Base-by-base conservation (phyloP, 2,113 vertebrate genomes). In the Salvelinus alpinus region DNA sequence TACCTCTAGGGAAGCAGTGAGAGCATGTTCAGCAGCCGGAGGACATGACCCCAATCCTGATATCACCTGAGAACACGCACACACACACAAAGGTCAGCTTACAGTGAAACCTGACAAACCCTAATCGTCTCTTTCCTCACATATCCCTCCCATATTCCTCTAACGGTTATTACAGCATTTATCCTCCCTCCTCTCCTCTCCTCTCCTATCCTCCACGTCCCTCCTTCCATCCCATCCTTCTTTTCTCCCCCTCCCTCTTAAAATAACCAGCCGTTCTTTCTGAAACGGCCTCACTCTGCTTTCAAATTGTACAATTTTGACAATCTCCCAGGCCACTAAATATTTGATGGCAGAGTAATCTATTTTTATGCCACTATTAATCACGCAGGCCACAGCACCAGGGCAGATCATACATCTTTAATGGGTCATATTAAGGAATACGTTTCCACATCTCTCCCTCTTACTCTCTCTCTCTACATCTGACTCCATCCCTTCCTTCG, bases 1-100 rank as follows among this genome's bases (percentile, higher is more conserved):
- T 95, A 99, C 98, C 97, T 97, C 94, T 81, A 98, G 77, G 78
- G 96, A 93, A 71, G 94, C 88, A 75, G 88, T 91, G 57, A 99
- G 89, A 2, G 92, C 93, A 79, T 97, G 93, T 66, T 95, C 95
- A 69, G 95, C 95, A 25, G 93, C 92, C n/a, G 86, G 74, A 68
- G 96, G 93, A 81, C 95, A 93, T 1, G 91, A 91, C 9, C 74
- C 94, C 89, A 96, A 90, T 72, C 88, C 93, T 48, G 94, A 95
- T 78, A 96, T 82, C 14, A 99, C 93, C 97, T 99, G 86, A 62
- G 92, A 44, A 44, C 92, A 84, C 12, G 1, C 77, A 54, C 31
- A 31, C 31, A 31, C 12, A 48, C 7, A 48, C 47, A 48, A 2
- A 51, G 14, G 48, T 54, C 1, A 54, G 51, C 14, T 54, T 54